These are phyloP conservation scores for Globia sparganii DNA, from an alignment of 2,888 invertebrate species.

Conservation along the genomic window DNA sequence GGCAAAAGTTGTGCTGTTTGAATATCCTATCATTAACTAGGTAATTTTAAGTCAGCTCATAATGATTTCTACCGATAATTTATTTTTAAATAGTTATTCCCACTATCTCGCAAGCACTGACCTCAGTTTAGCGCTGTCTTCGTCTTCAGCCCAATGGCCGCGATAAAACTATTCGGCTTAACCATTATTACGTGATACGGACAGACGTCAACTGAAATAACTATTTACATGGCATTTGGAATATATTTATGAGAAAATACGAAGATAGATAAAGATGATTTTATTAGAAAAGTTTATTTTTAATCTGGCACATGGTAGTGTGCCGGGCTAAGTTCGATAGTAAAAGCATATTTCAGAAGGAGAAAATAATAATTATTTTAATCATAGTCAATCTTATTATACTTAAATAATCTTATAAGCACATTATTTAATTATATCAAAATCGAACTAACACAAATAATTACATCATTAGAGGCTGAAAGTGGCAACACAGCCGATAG, in stretches of 20 bases:
- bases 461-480: not conserved
- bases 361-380: conserved; percentile 14
- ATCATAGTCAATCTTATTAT: conserved; percentile 13
- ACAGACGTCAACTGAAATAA: conserved; percentile 87
- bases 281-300: not conserved
- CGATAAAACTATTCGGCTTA: conserved; percentile 42
- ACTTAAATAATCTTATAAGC: conserved; percentile 1
- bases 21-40: not conserved
- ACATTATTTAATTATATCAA: not conserved
- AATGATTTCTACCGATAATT: not conserved
- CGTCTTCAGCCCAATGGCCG: conserved; percentile 61
- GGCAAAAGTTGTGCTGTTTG: not conserved
- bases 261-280: not conserved
- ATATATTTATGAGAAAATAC: conserved; percentile 17
- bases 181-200: conserved; percentile 63
- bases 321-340: conserved; percentile 11
- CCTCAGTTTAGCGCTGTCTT: conserved; percentile 89
- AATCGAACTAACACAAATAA: conserved; percentile 28
- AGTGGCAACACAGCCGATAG: not conserved
- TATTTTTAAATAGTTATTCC: conserved; percentile 73
- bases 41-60: not conserved
- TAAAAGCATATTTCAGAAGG: not conserved
- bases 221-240: conserved; percentile 53
- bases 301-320: not conserved
- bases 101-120: conserved; percentile 80